Evolutionary conservation across 2,797 vertebrate species (phyloP), one percentile per base, ranked within the genome.

Genomic region (Lates japonicus): DNA sequence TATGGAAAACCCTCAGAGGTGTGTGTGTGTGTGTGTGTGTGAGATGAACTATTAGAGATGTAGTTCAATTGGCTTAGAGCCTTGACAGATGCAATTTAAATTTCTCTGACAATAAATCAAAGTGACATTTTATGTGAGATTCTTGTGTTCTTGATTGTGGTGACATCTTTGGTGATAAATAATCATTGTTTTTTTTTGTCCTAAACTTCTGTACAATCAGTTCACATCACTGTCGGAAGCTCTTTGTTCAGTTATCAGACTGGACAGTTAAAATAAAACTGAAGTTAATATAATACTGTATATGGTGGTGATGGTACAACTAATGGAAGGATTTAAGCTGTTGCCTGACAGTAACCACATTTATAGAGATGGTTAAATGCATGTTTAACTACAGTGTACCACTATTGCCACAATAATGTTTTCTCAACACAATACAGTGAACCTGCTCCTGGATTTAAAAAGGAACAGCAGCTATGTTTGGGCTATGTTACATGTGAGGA

Each of bases 11-110:
- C 55, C 41, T 61, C 19, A 1, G 65, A 79, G 74, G 57, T 63
- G 46, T 61, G 54, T 55, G 41, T 44, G 39, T 62, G 70, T 55
- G 55, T 25, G 65, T 57, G 49, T 48, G 58, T 25, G 59, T 29
- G 44, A 31, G 55, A 87, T 89, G 70, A 83, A 78, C 73, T 64
- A 78, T 84, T 68, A 67, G 65, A 71, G 51, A 76, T 76, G 54
- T 41, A 69, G 71, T 83, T 85, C 52, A 81, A 77, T 59, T 74
- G 65, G 65, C 74, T 83, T 71, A 68, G 62, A 82, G 76, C 44
- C 69, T 77, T 72, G 63, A 75, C 80, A 79, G 77, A 81, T 81
- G 78, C 68, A 76, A 73, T 89, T 76, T 78, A 79, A 84, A 81
- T 84, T 68, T 52, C 35, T 48, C 62, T 71, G 65, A 87, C 84